These are phyloP conservation scores for Rhodeus uyekii DNA, from an alignment of 2,797 vertebrate species.

Conservation along the genomic window DNA sequence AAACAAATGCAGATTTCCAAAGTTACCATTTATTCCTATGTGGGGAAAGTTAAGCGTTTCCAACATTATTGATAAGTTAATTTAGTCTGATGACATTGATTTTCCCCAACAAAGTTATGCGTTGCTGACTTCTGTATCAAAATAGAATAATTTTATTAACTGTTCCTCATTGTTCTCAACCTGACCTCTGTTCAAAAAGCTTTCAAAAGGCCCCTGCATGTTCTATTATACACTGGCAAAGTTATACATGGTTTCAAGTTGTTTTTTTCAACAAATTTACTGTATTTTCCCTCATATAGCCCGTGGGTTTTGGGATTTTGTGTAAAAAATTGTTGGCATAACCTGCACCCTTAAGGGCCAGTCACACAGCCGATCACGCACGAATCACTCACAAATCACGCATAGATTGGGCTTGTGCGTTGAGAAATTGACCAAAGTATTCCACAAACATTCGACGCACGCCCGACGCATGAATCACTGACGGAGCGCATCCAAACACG, in stretches of 20 bases:
- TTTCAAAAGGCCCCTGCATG: background rate
- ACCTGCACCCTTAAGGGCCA: too few relatives aligned
- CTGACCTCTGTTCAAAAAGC: background rate
- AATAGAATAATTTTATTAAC: background rate
- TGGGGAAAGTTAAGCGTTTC: background rate
- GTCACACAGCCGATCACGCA: too few relatives aligned
- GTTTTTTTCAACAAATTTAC: background rate
- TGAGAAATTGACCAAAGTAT: too few relatives aligned
- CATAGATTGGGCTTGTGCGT: too few relatives aligned
- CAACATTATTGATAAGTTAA: background rate
- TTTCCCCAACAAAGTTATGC: background rate
- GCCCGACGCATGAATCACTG: too few relatives aligned
- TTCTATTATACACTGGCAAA: background rate
- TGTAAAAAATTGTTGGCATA: background rate
- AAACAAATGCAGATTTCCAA: background rate
- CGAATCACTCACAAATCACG: too few relatives aligned
- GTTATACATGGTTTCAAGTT: too few relatives aligned
- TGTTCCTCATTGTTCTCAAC: background rate
- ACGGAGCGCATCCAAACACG: too few relatives aligned
- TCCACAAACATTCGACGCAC: too few relatives aligned
- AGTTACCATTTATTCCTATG: background rate
- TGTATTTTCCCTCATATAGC: too few relatives aligned
- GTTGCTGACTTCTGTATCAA: background rate
- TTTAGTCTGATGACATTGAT: background rate
- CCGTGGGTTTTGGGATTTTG: too few relatives aligned